Conservation (phyloP, 2,113 vertebrate species). For the Cyprinodon variegatus region DNA sequence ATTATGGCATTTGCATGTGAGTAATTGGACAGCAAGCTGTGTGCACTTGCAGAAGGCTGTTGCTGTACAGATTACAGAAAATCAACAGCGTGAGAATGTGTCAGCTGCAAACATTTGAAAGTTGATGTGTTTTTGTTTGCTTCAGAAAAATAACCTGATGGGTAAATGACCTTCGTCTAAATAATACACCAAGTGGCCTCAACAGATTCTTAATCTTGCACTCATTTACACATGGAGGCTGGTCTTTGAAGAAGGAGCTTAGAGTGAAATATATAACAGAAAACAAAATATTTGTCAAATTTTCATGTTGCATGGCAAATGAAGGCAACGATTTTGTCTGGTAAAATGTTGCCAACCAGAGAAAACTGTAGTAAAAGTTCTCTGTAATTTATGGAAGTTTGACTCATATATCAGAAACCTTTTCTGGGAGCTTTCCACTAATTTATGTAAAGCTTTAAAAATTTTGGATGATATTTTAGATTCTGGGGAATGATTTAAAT, state of each 20-base stretch:
- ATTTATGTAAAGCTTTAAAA: no score
- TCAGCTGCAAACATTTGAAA: constrained; percentile 24
- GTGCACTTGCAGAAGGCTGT: constrained; percentile 4
- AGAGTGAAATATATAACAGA: not conserved
- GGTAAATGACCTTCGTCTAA: constrained; percentile 44
- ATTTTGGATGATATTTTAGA: no score
- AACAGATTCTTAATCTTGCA: constrained; percentile 47
- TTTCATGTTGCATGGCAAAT: not conserved
- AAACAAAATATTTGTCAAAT: not conserved
- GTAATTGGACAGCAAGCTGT: constrained; percentile 26
- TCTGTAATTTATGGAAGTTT: no score
- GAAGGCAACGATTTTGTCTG: no score
- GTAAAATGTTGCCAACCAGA: no score
- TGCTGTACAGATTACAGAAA: constrained; percentile 21
- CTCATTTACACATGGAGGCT: constrained; percentile 22
- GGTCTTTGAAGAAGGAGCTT: constrained; percentile 19
- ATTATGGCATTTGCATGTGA: constrained; percentile 47
- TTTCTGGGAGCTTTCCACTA: no score
- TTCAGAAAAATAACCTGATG: constrained; percentile 16
- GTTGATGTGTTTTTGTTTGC: constrained; percentile 19
- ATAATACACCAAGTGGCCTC: constrained; percentile 41
- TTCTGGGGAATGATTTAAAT: no score
- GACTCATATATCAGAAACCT: no score
- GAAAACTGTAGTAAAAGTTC: no score
- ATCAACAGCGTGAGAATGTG: constrained; percentile 1